phyloP scores from a whole-genome alignment of 2,888 invertebrate genomes.

The Chouioia cunea region DNA sequence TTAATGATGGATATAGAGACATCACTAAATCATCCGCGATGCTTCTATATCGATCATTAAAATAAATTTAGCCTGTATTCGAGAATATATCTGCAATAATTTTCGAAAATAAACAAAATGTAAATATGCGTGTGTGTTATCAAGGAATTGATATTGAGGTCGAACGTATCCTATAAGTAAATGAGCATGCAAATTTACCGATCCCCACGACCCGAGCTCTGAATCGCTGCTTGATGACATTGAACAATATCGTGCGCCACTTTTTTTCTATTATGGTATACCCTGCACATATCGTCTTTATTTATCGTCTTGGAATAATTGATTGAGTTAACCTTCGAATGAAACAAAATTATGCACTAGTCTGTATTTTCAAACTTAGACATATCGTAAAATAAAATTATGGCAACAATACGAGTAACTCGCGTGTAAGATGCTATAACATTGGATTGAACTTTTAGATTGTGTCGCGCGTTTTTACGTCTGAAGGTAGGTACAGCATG shows the following conservation, averaged over 20 bases:
- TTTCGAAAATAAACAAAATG: too few relatives aligned
- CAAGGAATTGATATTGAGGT: too few relatives aligned
- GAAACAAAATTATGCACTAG: not conserved
- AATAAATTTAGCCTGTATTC: too few relatives aligned
- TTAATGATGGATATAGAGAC: too few relatives aligned
- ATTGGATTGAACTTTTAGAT: too few relatives aligned
- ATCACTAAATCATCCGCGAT: too few relatives aligned
- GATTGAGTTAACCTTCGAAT: not conserved
- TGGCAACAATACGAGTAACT: too few relatives aligned
- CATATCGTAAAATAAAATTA: not conserved
- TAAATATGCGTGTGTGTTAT: too few relatives aligned
- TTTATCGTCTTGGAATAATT: constrained; percentile 8
- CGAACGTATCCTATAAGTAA: too few relatives aligned
- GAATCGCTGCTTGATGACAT: not conserved
- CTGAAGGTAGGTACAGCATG: too few relatives aligned
- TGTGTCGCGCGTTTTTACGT: too few relatives aligned
- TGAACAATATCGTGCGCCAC: constrained; percentile 2
- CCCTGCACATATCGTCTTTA: not conserved
- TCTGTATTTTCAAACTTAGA: not conserved
- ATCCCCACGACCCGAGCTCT: not conserved
- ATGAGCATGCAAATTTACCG: not conserved
- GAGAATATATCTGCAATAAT: not conserved
- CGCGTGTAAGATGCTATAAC: too few relatives aligned
- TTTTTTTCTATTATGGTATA: not conserved
- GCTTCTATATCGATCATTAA: not conserved